phyloP scores from a whole-genome alignment of 2,113 vertebrate genomes.

The Rissa tridactyla region DNA sequence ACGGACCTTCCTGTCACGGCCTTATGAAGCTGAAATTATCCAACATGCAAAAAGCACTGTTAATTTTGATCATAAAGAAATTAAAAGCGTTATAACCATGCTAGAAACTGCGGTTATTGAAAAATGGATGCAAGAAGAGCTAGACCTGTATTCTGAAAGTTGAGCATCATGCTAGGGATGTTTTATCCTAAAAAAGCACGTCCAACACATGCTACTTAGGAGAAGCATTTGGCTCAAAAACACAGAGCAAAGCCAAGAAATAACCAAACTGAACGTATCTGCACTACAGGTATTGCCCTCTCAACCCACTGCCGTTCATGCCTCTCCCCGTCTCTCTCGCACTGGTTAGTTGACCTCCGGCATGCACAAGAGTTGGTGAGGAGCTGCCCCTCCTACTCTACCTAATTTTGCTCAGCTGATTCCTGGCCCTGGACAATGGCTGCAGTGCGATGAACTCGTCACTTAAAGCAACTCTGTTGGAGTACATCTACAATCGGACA shows the following conservation, averaged over 20 bases:
- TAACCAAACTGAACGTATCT: constrained; percentile 32
- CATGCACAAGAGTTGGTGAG: constrained; percentile 82
- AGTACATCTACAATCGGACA: constrained; percentile 93
- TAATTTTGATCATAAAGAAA: constrained; percentile 60
- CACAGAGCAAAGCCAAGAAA: constrained; percentile 70
- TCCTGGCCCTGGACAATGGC: constrained; percentile 98
- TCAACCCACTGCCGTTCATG: constrained; percentile 64
- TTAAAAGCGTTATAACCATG: constrained; percentile 72
- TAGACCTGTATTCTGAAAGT: constrained; percentile 47
- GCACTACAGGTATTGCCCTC: constrained; percentile 27
- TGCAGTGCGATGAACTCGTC: constrained; percentile 99
- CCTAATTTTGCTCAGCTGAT: constrained; percentile 99
- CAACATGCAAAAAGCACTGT: constrained; percentile 75
- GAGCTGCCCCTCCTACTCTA: constrained; percentile 87
- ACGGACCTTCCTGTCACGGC: background rate
- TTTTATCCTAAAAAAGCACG: background rate
- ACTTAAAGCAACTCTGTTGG: constrained; percentile 96
- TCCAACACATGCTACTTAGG: constrained; percentile 47
- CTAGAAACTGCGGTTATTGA: constrained; percentile 31
- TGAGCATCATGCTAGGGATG: constrained; percentile 57
- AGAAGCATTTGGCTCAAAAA: constrained; percentile 69
- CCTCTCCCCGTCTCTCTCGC: constrained; percentile 72
- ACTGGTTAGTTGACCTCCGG: constrained; percentile 75
- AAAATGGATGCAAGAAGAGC: constrained; percentile 50
- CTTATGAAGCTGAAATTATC: constrained; percentile 56